A percentile compares a stretch with the other conserved stretches of the same genome.
Conservation (phyloP, 1,140 invertebrate genomes). For the Mercenaria mercenaria region DNA sequence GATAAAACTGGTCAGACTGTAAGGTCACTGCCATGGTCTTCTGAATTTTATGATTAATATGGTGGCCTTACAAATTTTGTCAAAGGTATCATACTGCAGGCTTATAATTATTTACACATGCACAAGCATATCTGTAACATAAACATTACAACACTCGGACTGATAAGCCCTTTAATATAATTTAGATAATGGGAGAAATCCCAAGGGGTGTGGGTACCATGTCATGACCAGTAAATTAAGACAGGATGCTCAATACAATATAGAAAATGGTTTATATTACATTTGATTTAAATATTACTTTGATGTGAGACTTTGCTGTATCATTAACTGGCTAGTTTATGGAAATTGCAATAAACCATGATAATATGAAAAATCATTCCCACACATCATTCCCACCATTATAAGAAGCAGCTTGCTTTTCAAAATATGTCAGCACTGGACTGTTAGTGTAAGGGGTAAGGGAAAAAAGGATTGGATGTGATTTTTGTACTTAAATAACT, state of each 20-base stretch:
- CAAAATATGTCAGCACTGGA: too few relatives aligned
- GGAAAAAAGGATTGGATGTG: too few relatives aligned
- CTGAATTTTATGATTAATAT: background rate
- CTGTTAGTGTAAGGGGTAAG: too few relatives aligned
- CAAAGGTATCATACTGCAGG: background rate
- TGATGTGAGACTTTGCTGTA: background rate
- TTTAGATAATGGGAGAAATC: background rate
- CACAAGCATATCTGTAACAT: background rate
- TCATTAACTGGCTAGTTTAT: background rate
- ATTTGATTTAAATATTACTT: background rate
- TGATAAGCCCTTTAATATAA: constrained; percentile 4
- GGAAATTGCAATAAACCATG: background rate
- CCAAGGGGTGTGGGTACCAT: background rate
- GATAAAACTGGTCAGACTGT: too few relatives aligned
- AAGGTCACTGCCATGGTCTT: background rate
- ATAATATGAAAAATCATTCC: background rate
- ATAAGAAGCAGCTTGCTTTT: too few relatives aligned
- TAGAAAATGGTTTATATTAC: background rate
- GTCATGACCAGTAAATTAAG: background rate
- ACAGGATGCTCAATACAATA: background rate
- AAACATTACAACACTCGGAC: background rate
- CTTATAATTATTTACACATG: background rate
- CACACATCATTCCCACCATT: too few relatives aligned
- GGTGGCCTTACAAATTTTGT: background rate
- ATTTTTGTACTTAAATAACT: background rate